These are phyloP conservation scores for Hydroisotoma schaefferi DNA, from an alignment of 2,888 invertebrate species.

Conservation along the genomic window DNA sequence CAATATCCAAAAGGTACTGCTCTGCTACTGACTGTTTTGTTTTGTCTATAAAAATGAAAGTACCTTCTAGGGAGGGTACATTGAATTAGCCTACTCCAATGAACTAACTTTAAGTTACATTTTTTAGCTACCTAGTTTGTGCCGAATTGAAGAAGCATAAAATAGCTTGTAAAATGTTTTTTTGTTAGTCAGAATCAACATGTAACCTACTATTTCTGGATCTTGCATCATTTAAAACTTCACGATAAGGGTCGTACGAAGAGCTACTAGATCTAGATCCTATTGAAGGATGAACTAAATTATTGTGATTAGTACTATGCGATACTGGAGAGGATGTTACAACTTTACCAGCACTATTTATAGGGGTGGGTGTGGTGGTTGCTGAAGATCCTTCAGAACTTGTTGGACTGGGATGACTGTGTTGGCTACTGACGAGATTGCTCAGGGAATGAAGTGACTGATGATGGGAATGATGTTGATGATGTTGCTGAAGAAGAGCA, in stretches of 20 bases:
- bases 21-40: too few relatives aligned
- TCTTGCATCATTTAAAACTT: conserved; percentile 32
- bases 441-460: conserved; percentile 25
- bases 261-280: conserved; percentile 2
- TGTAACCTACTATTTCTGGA: conserved; percentile 31
- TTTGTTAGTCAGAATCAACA: conserved; percentile 29
- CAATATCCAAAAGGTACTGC: too few relatives aligned
- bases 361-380: conserved; percentile 32
- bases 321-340: conserved; percentile 33
- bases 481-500: conserved; percentile 27
- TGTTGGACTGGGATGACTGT: conserved; percentile 34
- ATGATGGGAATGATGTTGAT: conserved; percentile 26
- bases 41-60: too few relatives aligned
- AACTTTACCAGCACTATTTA: conserved; percentile 30
- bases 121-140: too few relatives aligned
- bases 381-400: conserved; percentile 32
- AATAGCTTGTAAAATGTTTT: too few relatives aligned
- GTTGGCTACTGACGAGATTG: conserved; percentile 24
- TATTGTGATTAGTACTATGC: not conserved
- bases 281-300: conserved; percentile 1
- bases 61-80: too few relatives aligned
- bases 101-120: too few relatives aligned
- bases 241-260: conserved; percentile 24
- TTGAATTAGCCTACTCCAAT: too few relatives aligned
- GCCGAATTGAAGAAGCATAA: too few relatives aligned